Conservation (phyloP, 2,888 invertebrate genomes). For the Xestia c-nigrum region DNA sequence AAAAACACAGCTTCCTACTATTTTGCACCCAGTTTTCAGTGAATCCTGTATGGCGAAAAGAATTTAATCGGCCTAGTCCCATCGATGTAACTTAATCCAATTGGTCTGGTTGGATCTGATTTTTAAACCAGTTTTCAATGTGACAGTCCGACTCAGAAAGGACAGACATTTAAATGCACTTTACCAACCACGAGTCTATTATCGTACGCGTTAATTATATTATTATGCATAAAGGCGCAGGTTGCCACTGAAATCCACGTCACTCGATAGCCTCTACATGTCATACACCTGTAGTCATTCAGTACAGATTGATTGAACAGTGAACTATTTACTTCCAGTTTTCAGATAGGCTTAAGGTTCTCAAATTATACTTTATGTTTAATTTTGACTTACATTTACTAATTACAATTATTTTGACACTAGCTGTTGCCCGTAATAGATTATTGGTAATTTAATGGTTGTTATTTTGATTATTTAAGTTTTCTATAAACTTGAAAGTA, state of each 20-base stretch:
- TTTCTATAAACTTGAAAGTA: too few species aligned
- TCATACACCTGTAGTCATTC: background rate
- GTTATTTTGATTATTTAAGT: too few species aligned
- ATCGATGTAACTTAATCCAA: background rate
- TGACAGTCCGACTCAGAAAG: background rate
- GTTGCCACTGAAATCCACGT: background rate
- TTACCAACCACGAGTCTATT: background rate
- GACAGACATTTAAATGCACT: background rate
- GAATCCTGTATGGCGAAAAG: background rate
- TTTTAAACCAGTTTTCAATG: background rate
- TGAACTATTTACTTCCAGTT: background rate
- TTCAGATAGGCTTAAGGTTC: background rate
- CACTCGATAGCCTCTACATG: background rate
- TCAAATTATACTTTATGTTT: too few species aligned
- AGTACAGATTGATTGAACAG: background rate
- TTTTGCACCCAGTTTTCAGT: background rate
- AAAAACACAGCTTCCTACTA: background rate
- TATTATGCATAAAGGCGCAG: background rate
- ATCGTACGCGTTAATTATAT: background rate
- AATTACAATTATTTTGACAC: too few species aligned
- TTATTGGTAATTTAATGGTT: too few species aligned
- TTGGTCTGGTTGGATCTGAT: background rate
- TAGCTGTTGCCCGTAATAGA: too few species aligned
- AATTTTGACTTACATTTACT: too few species aligned
- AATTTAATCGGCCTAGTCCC: background rate